phyloP scores from a whole-genome alignment of 1,140 invertebrate genomes.

The Diuraphis noxia region DNA sequence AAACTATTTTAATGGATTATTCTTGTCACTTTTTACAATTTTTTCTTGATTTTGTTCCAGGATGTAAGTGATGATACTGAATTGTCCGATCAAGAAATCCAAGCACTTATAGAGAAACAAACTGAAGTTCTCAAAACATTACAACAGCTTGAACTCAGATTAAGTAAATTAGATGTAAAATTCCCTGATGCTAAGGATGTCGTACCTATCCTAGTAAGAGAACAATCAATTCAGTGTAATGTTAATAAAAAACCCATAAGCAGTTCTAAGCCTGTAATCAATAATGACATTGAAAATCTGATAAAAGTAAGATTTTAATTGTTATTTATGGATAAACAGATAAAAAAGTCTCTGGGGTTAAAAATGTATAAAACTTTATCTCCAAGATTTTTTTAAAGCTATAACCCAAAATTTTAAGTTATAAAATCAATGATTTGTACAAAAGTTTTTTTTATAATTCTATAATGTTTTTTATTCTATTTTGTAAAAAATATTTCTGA shows the following conservation, averaged over 20 bases:
- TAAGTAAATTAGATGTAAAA: conserved; percentile 54
- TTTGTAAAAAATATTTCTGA: too few relatives aligned
- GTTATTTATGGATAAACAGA: too few relatives aligned
- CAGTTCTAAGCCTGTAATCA: neutral
- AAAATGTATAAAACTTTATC: too few relatives aligned
- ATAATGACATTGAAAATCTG: neutral
- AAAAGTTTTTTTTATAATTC: too few relatives aligned
- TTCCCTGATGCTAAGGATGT: conserved; percentile 8
- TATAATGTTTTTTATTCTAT: too few relatives aligned
- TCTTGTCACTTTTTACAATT: neutral
- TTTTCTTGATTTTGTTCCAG: neutral
- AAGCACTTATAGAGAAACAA: conserved; percentile 55
- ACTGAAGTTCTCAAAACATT: conserved; percentile 56
- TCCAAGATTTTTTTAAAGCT: too few relatives aligned
- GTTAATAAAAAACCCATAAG: neutral
- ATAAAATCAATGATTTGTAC: too few relatives aligned
- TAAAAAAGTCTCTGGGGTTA: too few relatives aligned
- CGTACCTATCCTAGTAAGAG: neutral
- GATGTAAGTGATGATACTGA: conserved; percentile 8
- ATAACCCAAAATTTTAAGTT: too few relatives aligned
- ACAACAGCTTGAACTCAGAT: conserved; percentile 54
- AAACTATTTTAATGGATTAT: neutral
- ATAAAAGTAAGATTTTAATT: conserved; percentile 29
- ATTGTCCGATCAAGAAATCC: conserved; percentile 53
- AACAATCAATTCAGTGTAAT: neutral